Evolutionary conservation across 2,888 invertebrate genomes (phyloP).

Genomic region (Dinocampus coccinellae): DNA sequence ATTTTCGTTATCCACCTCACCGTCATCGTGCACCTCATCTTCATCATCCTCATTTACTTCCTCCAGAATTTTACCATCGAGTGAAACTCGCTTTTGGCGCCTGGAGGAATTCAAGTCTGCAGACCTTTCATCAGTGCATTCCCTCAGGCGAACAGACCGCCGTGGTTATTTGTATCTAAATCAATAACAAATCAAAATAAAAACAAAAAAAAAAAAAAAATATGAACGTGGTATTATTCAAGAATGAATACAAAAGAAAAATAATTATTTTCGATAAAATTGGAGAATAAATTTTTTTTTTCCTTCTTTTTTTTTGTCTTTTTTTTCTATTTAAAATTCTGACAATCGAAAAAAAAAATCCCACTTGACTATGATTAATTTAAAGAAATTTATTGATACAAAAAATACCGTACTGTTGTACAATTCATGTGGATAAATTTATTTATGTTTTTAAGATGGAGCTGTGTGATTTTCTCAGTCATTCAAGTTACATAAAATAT

Average conservation of each 20-base stretch:
- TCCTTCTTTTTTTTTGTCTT: too few species aligned
- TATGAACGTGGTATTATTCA: neutral
- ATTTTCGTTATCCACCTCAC: slow-evolving; percentile 35
- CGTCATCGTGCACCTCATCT: slow-evolving; percentile 43
- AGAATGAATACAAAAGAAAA: neutral
- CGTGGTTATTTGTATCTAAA: slow-evolving; percentile 66
- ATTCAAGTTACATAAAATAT: neutral
- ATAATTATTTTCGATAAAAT: neutral
- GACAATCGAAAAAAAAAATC: too few species aligned
- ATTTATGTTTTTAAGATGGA: neutral
- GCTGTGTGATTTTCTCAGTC: neutral
- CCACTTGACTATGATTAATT: too few species aligned
- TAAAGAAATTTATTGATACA: too few species aligned
- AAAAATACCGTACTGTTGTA: neutral
- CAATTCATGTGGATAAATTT: neutral
- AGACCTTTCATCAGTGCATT: slow-evolving; percentile 48
- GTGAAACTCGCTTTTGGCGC: slow-evolving; percentile 47
- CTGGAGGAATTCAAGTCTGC: slow-evolving; percentile 26
- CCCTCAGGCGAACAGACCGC: slow-evolving; percentile 58
- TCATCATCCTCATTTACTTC: slow-evolving; percentile 58
- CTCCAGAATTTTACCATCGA: slow-evolving; percentile 54
- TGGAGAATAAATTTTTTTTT: too few species aligned
- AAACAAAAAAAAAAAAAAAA: neutral
- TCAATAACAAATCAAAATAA: slow-evolving; percentile 23
- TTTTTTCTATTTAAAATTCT: too few species aligned